Percentiles rank a stretch among this genome's conserved stretches.
Conservation (phyloP, 2,888 invertebrate genomes). For the Drosophila recens region DNA sequence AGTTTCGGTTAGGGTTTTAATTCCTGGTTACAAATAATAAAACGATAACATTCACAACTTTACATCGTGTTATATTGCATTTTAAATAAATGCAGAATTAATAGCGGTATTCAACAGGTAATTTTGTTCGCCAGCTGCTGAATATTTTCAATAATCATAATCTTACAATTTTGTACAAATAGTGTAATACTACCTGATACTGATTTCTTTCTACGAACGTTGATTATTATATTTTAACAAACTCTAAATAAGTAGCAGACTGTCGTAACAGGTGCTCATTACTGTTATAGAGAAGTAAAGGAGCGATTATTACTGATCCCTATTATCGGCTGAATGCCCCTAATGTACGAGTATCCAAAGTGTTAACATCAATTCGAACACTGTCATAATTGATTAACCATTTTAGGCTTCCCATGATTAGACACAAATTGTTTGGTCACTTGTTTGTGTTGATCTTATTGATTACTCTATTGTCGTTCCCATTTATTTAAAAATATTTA, state of each 20-base stretch:
- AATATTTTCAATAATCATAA: too few relatives aligned
- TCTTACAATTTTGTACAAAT: not conserved
- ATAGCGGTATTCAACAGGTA: not conserved
- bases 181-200: not conserved
- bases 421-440: conserved; percentile 22
- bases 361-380: conserved; percentile 11
- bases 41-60: not conserved
- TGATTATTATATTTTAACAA: not conserved
- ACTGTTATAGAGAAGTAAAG: not conserved
- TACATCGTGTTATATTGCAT: conserved; percentile 2
- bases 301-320: not conserved
- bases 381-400: conserved; percentile 23
- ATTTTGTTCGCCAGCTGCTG: too few relatives aligned
- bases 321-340: not conserved
- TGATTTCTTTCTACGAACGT: too few relatives aligned
- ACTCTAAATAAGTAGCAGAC: not conserved
- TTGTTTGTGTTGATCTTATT: conserved; percentile 51
- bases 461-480: conserved; percentile 41
- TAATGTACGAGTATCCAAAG: conserved; percentile 4
- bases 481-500: conserved; percentile 46
- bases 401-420: conserved; percentile 27
- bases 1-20: too few relatives aligned
- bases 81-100: conserved; percentile 11
- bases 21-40: too few relatives aligned
- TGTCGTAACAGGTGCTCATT: not conserved